Base-by-base conservation (phyloP, 2,888 invertebrate species). In the Drosophila mimica region DNA sequence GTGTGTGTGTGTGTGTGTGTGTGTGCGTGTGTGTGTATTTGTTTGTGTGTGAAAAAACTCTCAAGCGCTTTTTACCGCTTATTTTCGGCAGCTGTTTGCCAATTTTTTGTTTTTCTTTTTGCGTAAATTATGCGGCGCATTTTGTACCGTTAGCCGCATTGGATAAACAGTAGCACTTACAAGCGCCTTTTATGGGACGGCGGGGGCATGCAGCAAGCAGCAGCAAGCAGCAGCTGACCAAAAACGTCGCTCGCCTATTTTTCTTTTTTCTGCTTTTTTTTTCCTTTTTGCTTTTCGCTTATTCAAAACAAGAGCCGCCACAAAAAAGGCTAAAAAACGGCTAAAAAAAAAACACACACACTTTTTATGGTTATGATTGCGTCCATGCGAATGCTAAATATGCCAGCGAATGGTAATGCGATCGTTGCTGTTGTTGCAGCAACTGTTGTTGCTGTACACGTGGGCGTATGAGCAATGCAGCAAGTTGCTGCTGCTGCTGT, bases 111-210 rank as follows among this genome's bases (percentile, higher is more conserved):
- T 31, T 59, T 43, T 28, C 20, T 30, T 75, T 76, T 79, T 86
- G 84, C 88, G 89, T 88, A 89, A 90, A 90, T 89, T 90, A 90
- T 90, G 90, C 89, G 67, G 69, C 78, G 76, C 82, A 83, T 87
- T 89, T 90, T 87, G 17, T 88, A 88, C 90, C 90, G 88, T 88
- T 89, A 83, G 75, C 53, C 67, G 54, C 66, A 72, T 70, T 74
- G 75, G 81, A 79, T 80, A 83, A 84, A 88, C 87, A 86, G 87
- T 88, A 87, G 88, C 88, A 88, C 86, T 87, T 84, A 86, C 87
- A 88, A 78, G 77, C 80, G 80, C 86, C 86, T 83, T 86, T 88
- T 86, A 83, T 83, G 88, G 88, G 25, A 65, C 54, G 30, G 72
- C 46, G 56, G 56, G 58, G 59, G 49, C 69, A 54, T 54, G 54